phyloP scores from a whole-genome alignment of 2,888 invertebrate genomes.

The Drosophila meridionalis region DNA sequence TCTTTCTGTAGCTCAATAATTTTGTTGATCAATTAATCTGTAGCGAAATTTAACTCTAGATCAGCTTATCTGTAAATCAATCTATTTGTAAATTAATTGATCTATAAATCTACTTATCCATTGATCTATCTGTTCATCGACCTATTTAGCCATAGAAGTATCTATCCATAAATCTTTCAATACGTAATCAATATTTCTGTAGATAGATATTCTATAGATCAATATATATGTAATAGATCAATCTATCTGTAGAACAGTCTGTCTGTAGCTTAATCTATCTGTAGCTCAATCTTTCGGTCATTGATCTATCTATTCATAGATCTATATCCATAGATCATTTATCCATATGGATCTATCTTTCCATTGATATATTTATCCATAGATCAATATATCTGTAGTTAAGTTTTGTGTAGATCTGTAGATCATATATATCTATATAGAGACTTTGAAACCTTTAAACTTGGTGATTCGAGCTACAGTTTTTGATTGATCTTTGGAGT shows the following conservation, averaged over 20 bases:
- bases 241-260: neutral
- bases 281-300: neutral
- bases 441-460: too few relatives aligned
- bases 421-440: too few relatives aligned
- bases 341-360: too few relatives aligned
- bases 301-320: neutral
- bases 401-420: too few relatives aligned
- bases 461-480: neutral
- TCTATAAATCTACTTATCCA: too few relatives aligned
- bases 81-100: neutral
- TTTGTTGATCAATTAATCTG: neutral
- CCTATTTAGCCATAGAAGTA: too few relatives aligned
- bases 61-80: neutral
- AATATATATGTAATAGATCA: neutral
- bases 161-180: too few relatives aligned
- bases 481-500: neutral
- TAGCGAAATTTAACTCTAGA: neutral
- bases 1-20: neutral
- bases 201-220: neutral
- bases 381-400: neutral
- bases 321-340: too few relatives aligned
- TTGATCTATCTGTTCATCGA: too few relatives aligned
- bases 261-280: neutral
- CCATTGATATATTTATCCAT: too few relatives aligned
- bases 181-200: neutral